phyloP scores from a whole-genome alignment of 2,113 vertebrate genomes.

The Ochotona princeps region DNA sequence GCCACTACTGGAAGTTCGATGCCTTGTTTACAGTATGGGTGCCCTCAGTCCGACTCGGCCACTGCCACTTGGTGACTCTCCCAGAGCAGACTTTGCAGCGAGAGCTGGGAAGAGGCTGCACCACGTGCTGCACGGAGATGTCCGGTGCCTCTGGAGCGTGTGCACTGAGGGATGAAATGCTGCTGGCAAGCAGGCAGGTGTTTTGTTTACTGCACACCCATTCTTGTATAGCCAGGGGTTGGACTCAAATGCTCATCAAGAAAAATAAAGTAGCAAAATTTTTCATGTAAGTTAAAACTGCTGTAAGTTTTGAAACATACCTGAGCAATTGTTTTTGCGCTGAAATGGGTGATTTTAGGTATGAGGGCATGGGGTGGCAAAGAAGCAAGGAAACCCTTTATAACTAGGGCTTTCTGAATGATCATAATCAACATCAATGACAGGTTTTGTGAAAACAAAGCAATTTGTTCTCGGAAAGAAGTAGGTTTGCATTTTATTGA shows the following conservation, averaged over 20 bases:
- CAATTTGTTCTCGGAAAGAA: neutral
- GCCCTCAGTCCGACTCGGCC: accelerated
- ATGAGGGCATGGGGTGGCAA: neutral
- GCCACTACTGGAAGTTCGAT: no score
- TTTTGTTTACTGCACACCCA: accelerated
- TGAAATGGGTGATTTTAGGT: neutral
- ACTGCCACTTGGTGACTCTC: no score
- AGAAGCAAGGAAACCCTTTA: neutral
- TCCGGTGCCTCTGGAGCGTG: accelerated
- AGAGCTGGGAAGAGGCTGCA: accelerated
- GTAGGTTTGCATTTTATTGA: neutral
- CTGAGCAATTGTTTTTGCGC: neutral
- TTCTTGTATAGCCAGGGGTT: neutral
- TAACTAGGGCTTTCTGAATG: neutral
- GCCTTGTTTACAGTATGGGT: accelerated
- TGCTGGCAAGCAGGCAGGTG: accelerated
- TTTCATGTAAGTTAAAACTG: neutral
- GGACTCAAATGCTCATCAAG: neutral
- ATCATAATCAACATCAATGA: neutral
- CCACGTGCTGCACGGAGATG: accelerated
- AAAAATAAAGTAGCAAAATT: neutral
- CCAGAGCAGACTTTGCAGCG: accelerated
- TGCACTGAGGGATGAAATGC: accelerated
- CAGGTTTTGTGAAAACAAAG: neutral
- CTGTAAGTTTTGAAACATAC: neutral